phyloP scores from a whole-genome alignment of 2,797 vertebrate genomes.

The Poliocrania exsul region DNA sequence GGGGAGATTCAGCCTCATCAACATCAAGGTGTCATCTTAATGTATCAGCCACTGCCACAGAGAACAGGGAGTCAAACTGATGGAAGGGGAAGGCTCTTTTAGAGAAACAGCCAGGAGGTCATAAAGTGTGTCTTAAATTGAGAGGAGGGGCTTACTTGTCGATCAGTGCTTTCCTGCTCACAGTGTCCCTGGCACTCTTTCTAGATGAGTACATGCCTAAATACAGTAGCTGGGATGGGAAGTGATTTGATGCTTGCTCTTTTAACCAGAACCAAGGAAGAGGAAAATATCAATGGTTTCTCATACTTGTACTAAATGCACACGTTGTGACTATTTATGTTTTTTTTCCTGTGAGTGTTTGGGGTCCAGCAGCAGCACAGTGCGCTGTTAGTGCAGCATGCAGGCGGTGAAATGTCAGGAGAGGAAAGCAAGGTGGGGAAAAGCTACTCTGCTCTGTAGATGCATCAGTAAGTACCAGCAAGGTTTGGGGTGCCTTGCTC shows the following conservation, averaged over 20 bases:
- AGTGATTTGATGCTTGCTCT: background rate
- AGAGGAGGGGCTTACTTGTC: background rate
- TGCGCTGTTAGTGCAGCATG: rapidly evolving
- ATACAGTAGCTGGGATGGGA: background rate
- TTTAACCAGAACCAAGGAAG: conserved; percentile 10
- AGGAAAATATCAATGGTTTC: background rate
- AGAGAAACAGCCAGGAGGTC: background rate
- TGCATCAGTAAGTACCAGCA: rapidly evolving
- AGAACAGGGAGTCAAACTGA: background rate
- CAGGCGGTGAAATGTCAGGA: background rate
- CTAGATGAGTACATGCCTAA: background rate
- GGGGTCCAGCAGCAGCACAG: background rate
- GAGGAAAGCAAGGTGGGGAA: background rate
- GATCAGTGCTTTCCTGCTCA: background rate
- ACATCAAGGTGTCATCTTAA: background rate
- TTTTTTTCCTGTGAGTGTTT: background rate
- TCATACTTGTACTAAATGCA: background rate
- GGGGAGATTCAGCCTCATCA: background rate
- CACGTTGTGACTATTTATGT: background rate
- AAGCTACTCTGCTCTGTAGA: background rate
- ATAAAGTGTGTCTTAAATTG: background rate
- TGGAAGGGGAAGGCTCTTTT: background rate
- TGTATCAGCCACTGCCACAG: background rate
- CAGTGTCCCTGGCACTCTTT: background rate
- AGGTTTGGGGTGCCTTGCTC: rapidly evolving